phyloP scores from a whole-genome alignment of 2,888 invertebrate species.

The Lepidonotus clava region DNA sequence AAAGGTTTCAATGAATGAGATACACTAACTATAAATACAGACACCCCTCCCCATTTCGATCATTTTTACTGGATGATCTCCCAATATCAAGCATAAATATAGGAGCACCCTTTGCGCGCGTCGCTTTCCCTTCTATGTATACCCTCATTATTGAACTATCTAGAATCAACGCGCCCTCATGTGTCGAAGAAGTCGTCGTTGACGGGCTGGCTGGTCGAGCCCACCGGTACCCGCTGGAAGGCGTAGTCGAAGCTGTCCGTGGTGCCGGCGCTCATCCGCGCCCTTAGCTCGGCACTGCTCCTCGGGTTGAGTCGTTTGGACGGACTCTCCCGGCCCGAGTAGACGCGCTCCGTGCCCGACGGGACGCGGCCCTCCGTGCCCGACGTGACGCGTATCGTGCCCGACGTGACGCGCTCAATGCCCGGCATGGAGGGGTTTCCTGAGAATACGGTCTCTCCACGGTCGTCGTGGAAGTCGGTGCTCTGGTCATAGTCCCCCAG shows the following conservation, averaged over 20 bases:
- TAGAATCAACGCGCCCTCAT: too few relatives aligned
- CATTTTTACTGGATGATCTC: too few relatives aligned
- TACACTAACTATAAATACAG: too few relatives aligned
- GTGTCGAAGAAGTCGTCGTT: conserved; percentile 43
- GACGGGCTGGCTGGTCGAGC: neutral
- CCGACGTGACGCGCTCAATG: neutral
- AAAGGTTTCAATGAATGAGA: too few relatives aligned
- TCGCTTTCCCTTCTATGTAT: too few relatives aligned
- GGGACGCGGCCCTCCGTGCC: neutral
- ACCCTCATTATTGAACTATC: too few relatives aligned
- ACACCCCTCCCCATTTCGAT: too few relatives aligned
- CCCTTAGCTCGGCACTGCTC: neutral
- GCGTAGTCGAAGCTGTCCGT: conserved; percentile 55
- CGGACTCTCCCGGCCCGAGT: conserved; percentile 56
- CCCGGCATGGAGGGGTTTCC: neutral
- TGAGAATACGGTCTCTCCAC: neutral
- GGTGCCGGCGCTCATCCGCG: conserved; percentile 51
- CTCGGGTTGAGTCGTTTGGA: neutral
- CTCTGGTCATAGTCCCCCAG: conserved; percentile 36
- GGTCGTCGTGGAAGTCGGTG: neutral
- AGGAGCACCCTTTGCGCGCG: too few relatives aligned
- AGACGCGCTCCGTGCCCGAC: conserved; percentile 51
- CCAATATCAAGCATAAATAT: too few relatives aligned
- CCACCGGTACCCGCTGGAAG: conserved; percentile 44
- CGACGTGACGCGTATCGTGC: neutral